Conservation (phyloP, 1,140 invertebrate species). For the Apis dorsata region DNA sequence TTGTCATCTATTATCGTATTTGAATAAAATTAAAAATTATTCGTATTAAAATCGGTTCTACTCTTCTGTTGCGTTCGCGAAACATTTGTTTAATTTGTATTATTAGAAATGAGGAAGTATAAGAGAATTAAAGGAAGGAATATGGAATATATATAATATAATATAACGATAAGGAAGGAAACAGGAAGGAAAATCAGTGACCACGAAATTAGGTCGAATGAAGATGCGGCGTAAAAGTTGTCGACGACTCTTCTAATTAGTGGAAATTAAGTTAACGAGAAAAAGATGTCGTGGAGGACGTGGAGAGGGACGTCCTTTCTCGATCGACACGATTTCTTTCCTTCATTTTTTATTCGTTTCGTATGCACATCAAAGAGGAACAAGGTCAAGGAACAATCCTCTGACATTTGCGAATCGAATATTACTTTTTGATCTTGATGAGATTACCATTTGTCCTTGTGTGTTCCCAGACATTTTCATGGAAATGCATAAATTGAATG, state of each 20-base stretch:
- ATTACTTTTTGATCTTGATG: background rate
- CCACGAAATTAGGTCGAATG: conserved; percentile 32
- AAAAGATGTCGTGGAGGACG: conserved; percentile 34
- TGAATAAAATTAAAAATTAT: background rate
- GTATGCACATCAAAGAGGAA: background rate
- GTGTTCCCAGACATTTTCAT: background rate
- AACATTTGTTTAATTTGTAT: no score
- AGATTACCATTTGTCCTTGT: background rate
- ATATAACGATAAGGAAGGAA: background rate
- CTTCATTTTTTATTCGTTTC: background rate
- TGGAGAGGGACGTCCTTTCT: conserved; percentile 25
- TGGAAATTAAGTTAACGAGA: conserved; percentile 49
- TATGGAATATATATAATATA: no score
- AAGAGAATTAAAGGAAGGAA: no score
- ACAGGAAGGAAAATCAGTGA: conserved; percentile 10
- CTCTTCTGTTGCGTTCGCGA: background rate
- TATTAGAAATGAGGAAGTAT: no score
- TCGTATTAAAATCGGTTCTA: background rate
- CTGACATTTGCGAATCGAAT: background rate
- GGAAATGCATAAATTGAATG: background rate
- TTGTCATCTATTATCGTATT: background rate
- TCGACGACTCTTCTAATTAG: conserved; percentile 41
- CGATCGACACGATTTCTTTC: conserved; percentile 4
- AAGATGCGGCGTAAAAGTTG: conserved; percentile 34
- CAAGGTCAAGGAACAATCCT: background rate